Base-by-base conservation (phyloP, 2,888 invertebrate genomes). In the Euphydryas editha region DNA sequence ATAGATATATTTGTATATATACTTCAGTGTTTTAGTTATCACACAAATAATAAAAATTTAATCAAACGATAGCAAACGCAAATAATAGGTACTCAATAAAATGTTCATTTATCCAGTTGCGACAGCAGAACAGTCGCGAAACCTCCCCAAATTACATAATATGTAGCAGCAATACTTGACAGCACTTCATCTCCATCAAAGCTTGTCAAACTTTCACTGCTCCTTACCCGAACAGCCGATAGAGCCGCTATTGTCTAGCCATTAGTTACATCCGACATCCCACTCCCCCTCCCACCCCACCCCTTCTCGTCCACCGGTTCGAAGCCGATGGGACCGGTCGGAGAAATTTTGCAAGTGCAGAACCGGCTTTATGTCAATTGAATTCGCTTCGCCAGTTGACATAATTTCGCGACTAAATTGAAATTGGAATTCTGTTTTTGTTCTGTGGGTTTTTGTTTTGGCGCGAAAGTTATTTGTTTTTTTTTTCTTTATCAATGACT, bases 271-370 rank as follows among this genome's bases (percentile, higher is more conserved):
- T 1, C 20, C n/a, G 10, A 10, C n/a, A 8, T 30, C 36, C 30
- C 36, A 4, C 17, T 8, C n/a, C 51, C 20, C 47, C 17, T 1
- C 8, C n/a, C n/a, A 8, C 54, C 36, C 30, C 36, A 4, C 17
- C n/a, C n/a, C 51, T 10, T 18, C 17, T 1, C 8, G 3, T 24
- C 2, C 8, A 7, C 30, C 21, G 46, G 20, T 21, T 49, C 21
- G 21, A 49, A 49, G 54, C 30, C 54, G n/a, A 24, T 17, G 36
- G 54, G 17, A 54, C 54, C 10, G 54, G 54, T 54, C n/a, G n/a
- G 30, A 54, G 54, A 54, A 36, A 54, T 54, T 30, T 54, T 36
- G 54, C 54, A 54, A 54, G 30, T 54, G 17, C 30, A 36, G 36
- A 54, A 54, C 30, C 54, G 30, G 54, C 30, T 54, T 36, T 24